Evolutionary conservation across 2,797 vertebrate species (phyloP).

Genomic region (Enteromius argenteus): DNA sequence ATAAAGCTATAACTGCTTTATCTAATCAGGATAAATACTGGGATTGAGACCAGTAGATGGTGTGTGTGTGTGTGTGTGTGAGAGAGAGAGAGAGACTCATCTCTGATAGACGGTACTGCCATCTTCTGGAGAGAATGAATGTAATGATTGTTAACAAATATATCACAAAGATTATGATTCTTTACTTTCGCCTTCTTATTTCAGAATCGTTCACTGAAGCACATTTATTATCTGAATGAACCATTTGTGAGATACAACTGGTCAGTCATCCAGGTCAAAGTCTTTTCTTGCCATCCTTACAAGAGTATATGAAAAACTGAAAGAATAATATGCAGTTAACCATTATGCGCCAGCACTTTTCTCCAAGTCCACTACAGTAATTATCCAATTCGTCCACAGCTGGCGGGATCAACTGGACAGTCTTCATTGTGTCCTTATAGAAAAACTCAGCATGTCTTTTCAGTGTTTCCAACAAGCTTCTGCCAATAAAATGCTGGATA

Average conservation of each 20-base stretch:
- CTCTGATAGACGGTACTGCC: constrained; percentile 74
- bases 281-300: constrained; percentile 44
- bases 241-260: constrained; percentile 16
- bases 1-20: constrained; percentile 57
- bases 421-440: constrained; percentile 67
- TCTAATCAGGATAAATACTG: constrained; percentile 51
- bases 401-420: constrained; percentile 69
- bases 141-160: not conserved
- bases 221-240: constrained; percentile 50
- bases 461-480: constrained; percentile 72
- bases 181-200: not conserved
- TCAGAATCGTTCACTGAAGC: not conserved
- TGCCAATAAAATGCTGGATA: constrained; percentile 79
- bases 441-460: constrained; percentile 62
- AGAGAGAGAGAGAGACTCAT: constrained; percentile 33
- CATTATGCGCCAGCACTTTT: constrained; percentile 65
- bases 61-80: not conserved
- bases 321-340: constrained; percentile 52
- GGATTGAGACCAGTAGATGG: constrained; percentile 24
- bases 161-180: not conserved
- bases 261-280: constrained; percentile 48
- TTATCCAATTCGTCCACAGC: constrained; percentile 67
- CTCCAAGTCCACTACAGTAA: constrained; percentile 71
- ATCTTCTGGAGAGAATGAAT: constrained; percentile 72
- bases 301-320: not conserved